phyloP scores from a whole-genome alignment of 2,888 invertebrate species.

The Hypsopygia costalis region DNA sequence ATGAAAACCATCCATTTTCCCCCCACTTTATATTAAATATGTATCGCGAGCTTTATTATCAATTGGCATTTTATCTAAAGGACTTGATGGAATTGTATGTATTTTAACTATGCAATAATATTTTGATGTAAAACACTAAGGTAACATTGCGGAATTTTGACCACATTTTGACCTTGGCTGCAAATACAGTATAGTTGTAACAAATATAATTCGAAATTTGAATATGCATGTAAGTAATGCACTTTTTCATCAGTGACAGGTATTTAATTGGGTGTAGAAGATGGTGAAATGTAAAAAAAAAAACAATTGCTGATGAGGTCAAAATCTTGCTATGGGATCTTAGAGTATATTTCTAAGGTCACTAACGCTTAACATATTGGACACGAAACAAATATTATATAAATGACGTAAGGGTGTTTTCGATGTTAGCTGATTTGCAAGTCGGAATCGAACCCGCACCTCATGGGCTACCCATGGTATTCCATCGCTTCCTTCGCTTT shows the following conservation, averaged over 20 bases:
- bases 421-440: background rate
- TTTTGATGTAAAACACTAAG: background rate
- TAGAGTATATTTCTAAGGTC: background rate
- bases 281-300: too few species aligned
- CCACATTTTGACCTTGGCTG: too few species aligned
- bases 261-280: too few species aligned
- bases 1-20: constrained; percentile 47
- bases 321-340: background rate
- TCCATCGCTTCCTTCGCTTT: constrained; percentile 28
- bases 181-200: too few species aligned
- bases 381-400: background rate
- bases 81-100: constrained; percentile 16
- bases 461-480: constrained; percentile 7
- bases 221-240: too few species aligned
- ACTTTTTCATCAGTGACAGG: too few species aligned
- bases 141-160: background rate
- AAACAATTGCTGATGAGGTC: background rate
- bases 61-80: constrained; percentile 10
- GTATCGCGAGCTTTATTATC: constrained; percentile 21
- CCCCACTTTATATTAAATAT: constrained; percentile 25
- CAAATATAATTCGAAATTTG: too few species aligned
- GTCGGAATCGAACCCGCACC: background rate
- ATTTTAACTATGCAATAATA: background rate
- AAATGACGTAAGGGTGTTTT: background rate
- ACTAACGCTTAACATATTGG: background rate